Evolutionary conservation across 2,797 vertebrate genomes (phyloP), one percentile per base, ranked within the genome.

Genomic region (Sebastes hubbsi): DNA sequence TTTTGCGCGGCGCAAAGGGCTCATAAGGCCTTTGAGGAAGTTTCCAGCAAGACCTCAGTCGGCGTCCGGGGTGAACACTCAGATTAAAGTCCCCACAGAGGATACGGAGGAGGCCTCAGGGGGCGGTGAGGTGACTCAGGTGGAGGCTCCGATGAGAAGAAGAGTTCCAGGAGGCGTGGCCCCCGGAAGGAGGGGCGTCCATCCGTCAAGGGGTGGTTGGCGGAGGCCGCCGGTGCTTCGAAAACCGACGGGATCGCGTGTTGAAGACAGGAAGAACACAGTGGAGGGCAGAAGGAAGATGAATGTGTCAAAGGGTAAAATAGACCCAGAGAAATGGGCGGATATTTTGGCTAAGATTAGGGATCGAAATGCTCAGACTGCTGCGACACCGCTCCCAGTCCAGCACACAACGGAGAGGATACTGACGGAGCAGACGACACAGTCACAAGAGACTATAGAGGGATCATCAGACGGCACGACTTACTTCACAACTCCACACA

Each of bases 301-400:
- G 16, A 95, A 95, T 52, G 42, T 97, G 89, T 95, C 97, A 9
- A 98, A 93, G 81, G 97, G 95, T 18, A 97, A 97, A 82, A 98
- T 99, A 75, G 96, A 97, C 78, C 97, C 97, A 0, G 91, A 97
- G 66, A 97, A 93, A 4, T 99, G 98, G 98, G 97, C 97, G 0
- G 95, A 96, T n/a, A 98, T 99, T 92, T 90, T 99, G 81, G 97
- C 97, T 20, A 96, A 97, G 70, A 97, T 99, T 4, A 96, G 97
- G 16, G 95, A 96, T 8, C 96, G 89, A 86, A 97, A 91, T 13
- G 10, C 81, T 84, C 84, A 89, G 22, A 96, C 86, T 83, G 80
- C 80, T 0, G 92, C 92, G 4, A 94, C 89, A 2, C 32, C 88
- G 6, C 49, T 72, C 4, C 83, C 82, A n/a, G 25, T 60, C 76